phyloP scores from a whole-genome alignment of 2,888 invertebrate genomes.

The Kryphioiulus occultus region DNA sequence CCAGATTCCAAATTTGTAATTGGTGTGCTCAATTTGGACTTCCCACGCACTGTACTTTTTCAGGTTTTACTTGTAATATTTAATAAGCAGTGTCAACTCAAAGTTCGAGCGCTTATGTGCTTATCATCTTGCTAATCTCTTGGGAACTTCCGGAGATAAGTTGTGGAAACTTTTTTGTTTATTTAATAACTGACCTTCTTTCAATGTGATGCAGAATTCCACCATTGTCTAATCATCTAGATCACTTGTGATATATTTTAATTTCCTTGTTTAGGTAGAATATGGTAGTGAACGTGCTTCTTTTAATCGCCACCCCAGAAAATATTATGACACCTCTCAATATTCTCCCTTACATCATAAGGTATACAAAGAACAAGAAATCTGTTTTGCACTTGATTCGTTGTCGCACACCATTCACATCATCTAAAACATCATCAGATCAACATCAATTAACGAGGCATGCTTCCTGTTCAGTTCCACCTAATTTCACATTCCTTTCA shows the following conservation, averaged over 20 bases:
- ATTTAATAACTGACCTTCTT: background rate
- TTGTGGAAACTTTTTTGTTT: background rate
- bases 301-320: constrained; percentile 35
- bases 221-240: background rate
- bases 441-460: background rate
- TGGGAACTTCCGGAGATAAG: background rate
- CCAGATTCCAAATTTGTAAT: too few relatives aligned
- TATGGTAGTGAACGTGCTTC: background rate
- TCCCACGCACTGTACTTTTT: too few relatives aligned
- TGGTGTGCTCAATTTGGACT: too few relatives aligned
- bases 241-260: background rate
- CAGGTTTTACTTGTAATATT: background rate
- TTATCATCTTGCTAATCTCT: background rate
- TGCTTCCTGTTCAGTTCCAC: background rate
- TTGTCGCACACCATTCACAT: background rate
- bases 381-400: background rate
- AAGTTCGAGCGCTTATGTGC: background rate
- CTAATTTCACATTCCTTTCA: background rate
- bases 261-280: constrained; percentile 1
- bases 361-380: background rate
- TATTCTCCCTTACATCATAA: background rate
- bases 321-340: constrained; percentile 35
- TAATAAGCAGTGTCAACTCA: background rate
- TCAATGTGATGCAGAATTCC: background rate
- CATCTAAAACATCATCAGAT: background rate